A percentile compares a stretch with the other conserved stretches of the same genome.
Conservation (phyloP, 2,888 invertebrate genomes). For the Oligia latruncula region DNA sequence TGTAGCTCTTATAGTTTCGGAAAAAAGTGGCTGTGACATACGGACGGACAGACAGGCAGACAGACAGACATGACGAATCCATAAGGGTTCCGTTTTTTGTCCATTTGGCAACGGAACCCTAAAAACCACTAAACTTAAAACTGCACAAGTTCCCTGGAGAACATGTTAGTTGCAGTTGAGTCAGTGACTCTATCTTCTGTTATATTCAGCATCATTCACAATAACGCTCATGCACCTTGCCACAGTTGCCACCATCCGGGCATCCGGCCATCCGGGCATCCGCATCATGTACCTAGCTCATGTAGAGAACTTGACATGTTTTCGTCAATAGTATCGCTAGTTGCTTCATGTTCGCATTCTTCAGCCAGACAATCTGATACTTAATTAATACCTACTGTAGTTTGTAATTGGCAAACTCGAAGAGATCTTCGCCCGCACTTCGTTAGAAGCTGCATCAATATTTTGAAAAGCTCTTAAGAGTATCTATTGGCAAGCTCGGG, state of each 20-base stretch:
- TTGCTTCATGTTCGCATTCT: neutral
- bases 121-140: too few relatives aligned
- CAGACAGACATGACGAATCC: too few relatives aligned
- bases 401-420: neutral
- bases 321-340: neutral
- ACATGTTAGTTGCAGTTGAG: too few relatives aligned
- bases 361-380: neutral
- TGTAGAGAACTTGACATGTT: neutral
- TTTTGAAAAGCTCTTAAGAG: conserved; percentile 16
- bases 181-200: neutral
- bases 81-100: too few relatives aligned
- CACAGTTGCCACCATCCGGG: too few relatives aligned
- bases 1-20: too few relatives aligned
- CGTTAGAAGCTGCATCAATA: neutral
- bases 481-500: neutral
- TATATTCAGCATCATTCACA: neutral
- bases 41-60: too few relatives aligned
- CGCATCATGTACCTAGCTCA: neutral
- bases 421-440: neutral
- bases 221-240: too few relatives aligned
- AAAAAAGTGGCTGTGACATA: too few relatives aligned
- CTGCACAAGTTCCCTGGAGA: too few relatives aligned
- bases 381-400: neutral
- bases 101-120: too few relatives aligned
- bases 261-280: neutral